These are phyloP conservation scores for Bos indicus DNA, from an alignment of 2,113 vertebrate species.

Conservation along the genomic window DNA sequence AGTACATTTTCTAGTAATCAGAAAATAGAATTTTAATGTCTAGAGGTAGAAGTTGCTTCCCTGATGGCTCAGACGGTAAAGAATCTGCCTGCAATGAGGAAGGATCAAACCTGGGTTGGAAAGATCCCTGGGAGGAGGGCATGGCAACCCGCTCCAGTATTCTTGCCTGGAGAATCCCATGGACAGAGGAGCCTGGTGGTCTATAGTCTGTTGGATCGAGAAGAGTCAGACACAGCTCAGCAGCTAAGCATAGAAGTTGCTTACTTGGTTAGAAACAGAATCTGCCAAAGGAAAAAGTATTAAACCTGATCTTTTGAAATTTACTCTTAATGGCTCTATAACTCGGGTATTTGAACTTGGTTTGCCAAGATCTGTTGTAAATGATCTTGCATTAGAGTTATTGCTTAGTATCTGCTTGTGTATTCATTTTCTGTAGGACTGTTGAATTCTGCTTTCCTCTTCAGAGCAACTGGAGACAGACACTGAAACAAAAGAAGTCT, in stretches of 20 bases:
- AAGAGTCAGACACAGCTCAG: background rate
- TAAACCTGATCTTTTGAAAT: constrained; percentile 5
- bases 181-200: background rate
- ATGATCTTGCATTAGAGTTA: background rate
- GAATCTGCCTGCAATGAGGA: background rate
- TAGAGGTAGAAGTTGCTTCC: background rate
- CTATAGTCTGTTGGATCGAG: background rate
- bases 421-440: constrained; percentile 6
- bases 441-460: constrained; percentile 49
- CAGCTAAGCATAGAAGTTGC: background rate
- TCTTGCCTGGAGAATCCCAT: background rate
- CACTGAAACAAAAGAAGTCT: constrained; percentile 50
- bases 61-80: background rate
- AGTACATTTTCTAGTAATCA: background rate
- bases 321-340: background rate
- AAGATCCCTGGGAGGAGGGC: background rate
- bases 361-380: background rate
- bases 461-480: constrained; percentile 53
- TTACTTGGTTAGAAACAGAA: constrained; percentile 16
- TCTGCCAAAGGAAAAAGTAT: background rate
- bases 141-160: background rate
- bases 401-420: background rate
- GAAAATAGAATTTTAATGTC: constrained; percentile 7
- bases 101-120: background rate
- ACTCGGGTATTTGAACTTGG: constrained; percentile 5